A percentile compares a stretch with the other conserved stretches of the same genome.
These are phyloP conservation scores for Thera obeliscata DNA, from an alignment of 2,888 invertebrate genomes.

Conservation along the genomic window DNA sequence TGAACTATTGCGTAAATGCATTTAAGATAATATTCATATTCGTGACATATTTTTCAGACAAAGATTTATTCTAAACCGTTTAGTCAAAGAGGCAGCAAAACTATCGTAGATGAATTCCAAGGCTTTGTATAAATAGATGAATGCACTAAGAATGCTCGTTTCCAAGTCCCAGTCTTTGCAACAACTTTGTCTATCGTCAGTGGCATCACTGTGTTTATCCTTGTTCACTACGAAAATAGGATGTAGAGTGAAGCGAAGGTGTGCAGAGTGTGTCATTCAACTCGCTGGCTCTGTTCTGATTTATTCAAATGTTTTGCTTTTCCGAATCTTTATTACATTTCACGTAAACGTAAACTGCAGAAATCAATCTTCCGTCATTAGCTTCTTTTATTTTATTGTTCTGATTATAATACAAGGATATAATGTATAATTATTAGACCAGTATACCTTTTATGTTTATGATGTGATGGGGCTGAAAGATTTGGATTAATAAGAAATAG, in stretches of 20 bases:
- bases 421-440: not conserved
- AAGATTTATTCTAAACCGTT: too few relatives aligned
- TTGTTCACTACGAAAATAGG: slow-evolving; percentile 29
- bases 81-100: not conserved
- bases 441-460: not conserved
- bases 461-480: too few relatives aligned
- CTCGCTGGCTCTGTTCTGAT: slow-evolving; percentile 17
- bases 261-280: slow-evolving; percentile 32
- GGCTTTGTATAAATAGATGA: slow-evolving; percentile 53
- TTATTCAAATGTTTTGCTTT: slow-evolving; percentile 18
- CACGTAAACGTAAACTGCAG: not conserved
- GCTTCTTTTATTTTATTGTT: not conserved
- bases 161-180: slow-evolving; percentile 25
- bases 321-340: not conserved
- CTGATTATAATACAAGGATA: not conserved
- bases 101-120: slow-evolving; percentile 49
- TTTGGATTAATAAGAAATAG: too few relatives aligned
- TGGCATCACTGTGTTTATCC: slow-evolving; percentile 27
- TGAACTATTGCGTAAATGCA: too few relatives aligned
- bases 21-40: too few relatives aligned
- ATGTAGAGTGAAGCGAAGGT: slow-evolving; percentile 15
- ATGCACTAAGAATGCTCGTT: slow-evolving; percentile 41
- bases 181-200: slow-evolving; percentile 23
- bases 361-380: not conserved
- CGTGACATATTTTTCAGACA: too few relatives aligned